These are phyloP conservation scores for Calliphora vicina DNA, from an alignment of 1,140 invertebrate species.

Conservation along the genomic window DNA sequence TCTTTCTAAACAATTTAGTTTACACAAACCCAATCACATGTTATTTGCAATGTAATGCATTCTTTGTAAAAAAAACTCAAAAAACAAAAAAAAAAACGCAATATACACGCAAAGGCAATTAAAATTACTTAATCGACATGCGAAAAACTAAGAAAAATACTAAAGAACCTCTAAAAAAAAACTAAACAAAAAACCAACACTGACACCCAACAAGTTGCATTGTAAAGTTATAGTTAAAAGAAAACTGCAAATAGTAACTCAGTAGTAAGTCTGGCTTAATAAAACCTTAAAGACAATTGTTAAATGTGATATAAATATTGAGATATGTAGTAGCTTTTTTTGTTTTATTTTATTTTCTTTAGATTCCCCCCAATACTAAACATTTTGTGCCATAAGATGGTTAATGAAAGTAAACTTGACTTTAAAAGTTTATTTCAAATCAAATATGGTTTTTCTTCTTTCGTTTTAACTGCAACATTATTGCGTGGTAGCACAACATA, in stretches of 20 bases:
- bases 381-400: not conserved
- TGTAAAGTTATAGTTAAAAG: not conserved
- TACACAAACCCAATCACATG: constrained; percentile 18
- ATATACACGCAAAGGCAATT: constrained; percentile 37
- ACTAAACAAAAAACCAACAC: not conserved
- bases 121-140: constrained; percentile 38
- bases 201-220: constrained; percentile 25
- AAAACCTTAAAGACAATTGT: not conserved
- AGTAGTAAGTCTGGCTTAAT: not conserved
- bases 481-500: constrained; percentile 26
- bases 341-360: not conserved
- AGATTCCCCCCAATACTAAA: too few relatives aligned
- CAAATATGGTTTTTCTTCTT: not conserved
- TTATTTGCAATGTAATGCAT: constrained; percentile 17
- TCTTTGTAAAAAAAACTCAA: not conserved
- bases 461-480: not conserved
- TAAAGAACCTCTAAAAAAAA: not conserved
- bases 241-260: not conserved
- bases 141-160: constrained; percentile 15
- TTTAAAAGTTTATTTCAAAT: constrained; percentile 17
- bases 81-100: constrained; percentile 17
- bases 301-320: not conserved
- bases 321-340: not conserved
- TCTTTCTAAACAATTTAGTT: not conserved
- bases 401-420: constrained; percentile 30